Evolutionary conservation across 2,888 invertebrate genomes (phyloP).

Genomic region (Melangyna quadrimaculata): DNA sequence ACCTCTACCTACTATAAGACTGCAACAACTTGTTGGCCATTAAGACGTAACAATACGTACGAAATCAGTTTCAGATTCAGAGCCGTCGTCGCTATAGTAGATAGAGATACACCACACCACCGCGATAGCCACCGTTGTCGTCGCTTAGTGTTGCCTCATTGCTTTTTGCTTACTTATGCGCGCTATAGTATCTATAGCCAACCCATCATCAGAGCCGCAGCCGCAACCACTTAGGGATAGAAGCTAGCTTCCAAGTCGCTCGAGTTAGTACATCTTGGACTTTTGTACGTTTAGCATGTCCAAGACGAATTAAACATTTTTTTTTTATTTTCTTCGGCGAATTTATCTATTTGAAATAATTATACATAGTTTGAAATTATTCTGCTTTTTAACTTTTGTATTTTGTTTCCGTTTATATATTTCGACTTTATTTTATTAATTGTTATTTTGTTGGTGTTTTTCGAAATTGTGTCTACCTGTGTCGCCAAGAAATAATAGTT

Average conservation of each 20-base stretch:
- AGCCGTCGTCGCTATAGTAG: conserved; percentile 23
- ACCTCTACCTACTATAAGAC: background rate
- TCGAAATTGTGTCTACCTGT: conserved; percentile 18
- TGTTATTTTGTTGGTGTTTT: conserved; percentile 1
- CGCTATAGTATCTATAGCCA: conserved; percentile 36
- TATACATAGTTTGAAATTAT: conserved; percentile 24
- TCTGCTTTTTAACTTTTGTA: background rate
- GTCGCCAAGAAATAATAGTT: background rate
- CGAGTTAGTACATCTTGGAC: conserved; percentile 71
- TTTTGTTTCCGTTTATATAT: background rate
- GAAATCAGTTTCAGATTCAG: conserved; percentile 22
- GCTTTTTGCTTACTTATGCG: conserved; percentile 45
- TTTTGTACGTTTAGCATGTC: conserved; percentile 71
- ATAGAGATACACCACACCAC: background rate
- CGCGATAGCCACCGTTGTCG: background rate
- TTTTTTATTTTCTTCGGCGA: conserved; percentile 41
- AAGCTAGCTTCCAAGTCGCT: conserved; percentile 64
- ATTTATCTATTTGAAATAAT: conserved; percentile 30
- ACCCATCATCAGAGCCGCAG: background rate
- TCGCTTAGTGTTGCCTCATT: conserved; percentile 62
- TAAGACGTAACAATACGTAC: conserved; percentile 67
- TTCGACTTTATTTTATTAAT: conserved; percentile 11
- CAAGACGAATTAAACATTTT: conserved; percentile 49
- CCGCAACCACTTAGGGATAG: conserved; percentile 66
- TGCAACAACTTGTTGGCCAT: conserved; percentile 40